A percentile compares a stretch with the other conserved stretches of the same genome.
phyloP scores from a whole-genome alignment of 2,888 invertebrate genomes.

The Galeopsomyia nigrocyanea region DNA sequence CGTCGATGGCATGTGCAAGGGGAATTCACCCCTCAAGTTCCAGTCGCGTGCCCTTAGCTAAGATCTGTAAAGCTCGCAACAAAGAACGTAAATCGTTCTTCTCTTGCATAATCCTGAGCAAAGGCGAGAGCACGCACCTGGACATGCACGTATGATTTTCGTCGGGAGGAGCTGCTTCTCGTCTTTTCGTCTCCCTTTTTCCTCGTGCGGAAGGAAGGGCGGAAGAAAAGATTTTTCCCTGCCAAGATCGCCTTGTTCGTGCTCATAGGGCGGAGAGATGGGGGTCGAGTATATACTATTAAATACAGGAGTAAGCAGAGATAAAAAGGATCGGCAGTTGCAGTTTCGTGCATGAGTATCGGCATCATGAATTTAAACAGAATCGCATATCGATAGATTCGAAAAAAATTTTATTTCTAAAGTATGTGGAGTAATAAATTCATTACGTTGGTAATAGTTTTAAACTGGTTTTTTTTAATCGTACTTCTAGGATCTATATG shows the following conservation, averaged over 20 bases:
- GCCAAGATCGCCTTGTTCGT: background rate
- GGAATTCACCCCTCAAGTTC: background rate
- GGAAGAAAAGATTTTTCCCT: slow-evolving; percentile 38
- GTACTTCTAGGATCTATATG: too few relatives aligned
- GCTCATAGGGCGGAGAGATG: too few relatives aligned
- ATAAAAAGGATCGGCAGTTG: too few relatives aligned
- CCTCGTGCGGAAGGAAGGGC: slow-evolving; percentile 12
- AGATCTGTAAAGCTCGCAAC: slow-evolving; percentile 5
- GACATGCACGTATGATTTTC: slow-evolving; percentile 6
- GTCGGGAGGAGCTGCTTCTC: slow-evolving; percentile 6
- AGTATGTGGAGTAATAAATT: too few relatives aligned
- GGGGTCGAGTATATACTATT: too few relatives aligned
- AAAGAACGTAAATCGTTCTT: slow-evolving; percentile 18
- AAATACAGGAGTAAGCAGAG: too few relatives aligned
- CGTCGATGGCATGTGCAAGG: background rate
- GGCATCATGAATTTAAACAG: too few relatives aligned
- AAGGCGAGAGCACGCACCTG: slow-evolving; percentile 19
- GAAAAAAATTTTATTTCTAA: too few relatives aligned
- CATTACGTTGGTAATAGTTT: too few relatives aligned
- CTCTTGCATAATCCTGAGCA: slow-evolving; percentile 16
- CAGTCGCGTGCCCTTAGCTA: slow-evolving; percentile 18
- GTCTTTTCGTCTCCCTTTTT: slow-evolving; percentile 4
- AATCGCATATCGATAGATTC: too few relatives aligned
- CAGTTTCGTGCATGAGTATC: too few relatives aligned
- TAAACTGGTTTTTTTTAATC: too few relatives aligned